These are phyloP conservation scores for Ispidina picta DNA, from an alignment of 2,797 vertebrate species.

Conservation along the genomic window DNA sequence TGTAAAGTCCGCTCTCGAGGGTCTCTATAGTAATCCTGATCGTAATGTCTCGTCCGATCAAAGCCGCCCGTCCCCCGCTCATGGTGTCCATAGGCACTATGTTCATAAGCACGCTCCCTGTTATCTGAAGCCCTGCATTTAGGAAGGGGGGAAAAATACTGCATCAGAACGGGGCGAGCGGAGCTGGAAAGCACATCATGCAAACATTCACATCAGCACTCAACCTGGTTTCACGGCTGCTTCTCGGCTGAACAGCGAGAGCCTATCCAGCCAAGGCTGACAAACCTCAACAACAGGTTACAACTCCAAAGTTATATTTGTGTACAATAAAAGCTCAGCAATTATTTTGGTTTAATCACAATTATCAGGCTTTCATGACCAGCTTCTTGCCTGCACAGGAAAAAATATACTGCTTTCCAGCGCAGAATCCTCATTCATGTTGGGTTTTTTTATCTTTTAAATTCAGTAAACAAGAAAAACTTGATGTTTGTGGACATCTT, in stretches of 20 bases:
- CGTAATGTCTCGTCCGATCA: conserved; percentile 96
- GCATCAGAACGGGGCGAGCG: conserved; percentile 73
- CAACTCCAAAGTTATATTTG: conserved; percentile 41
- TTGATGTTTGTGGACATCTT: background rate
- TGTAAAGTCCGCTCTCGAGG: conserved; percentile 91
- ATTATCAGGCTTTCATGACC: conserved; percentile 70
- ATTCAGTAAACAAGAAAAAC: background rate
- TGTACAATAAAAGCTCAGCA: conserved; percentile 23
- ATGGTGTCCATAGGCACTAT: conserved; percentile 99
- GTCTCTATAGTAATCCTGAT: conserved; percentile 97
- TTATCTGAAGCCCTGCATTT: conserved; percentile 92
- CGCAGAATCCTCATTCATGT: background rate
- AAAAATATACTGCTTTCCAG: background rate
- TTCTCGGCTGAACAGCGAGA: conserved; percentile 56
- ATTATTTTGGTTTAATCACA: conserved; percentile 39
- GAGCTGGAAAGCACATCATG: conserved; percentile 75
- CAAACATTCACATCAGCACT: conserved; percentile 74
- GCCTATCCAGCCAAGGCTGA: conserved; percentile 70
- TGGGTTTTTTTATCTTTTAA: background rate
- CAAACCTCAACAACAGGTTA: conserved; percentile 52
- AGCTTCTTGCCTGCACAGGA: background rate
- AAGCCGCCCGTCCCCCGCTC: conserved; percentile 94
- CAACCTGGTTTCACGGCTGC: conserved; percentile 23
- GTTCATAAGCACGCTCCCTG: conserved; percentile 97
- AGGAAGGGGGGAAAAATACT: conserved; percentile 80